These are phyloP conservation scores for Oryzias javanicus DNA, from an alignment of 2,113 vertebrate genomes.

Conservation along the genomic window DNA sequence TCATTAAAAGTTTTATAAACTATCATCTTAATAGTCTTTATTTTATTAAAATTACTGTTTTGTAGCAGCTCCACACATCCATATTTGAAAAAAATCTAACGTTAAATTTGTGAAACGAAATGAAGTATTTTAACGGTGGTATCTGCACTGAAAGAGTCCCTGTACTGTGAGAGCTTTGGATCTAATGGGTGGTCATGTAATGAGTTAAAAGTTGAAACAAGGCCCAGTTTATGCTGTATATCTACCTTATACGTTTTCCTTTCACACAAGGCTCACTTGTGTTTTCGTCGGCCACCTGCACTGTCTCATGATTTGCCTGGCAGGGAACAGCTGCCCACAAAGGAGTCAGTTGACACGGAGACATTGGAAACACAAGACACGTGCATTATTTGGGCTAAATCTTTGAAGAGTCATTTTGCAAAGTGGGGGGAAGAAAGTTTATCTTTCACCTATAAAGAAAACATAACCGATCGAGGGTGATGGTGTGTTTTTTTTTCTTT, in stretches of 20 bases:
- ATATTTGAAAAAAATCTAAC: too few relatives aligned
- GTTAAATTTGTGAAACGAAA: too few relatives aligned
- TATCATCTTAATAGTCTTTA: too few relatives aligned
- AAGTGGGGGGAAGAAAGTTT: slow-evolving; percentile 14
- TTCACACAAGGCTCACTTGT: slow-evolving; percentile 56
- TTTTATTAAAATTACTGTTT: too few relatives aligned
- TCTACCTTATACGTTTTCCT: slow-evolving; percentile 56
- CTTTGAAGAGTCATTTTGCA: slow-evolving; percentile 26
- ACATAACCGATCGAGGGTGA: not conserved
- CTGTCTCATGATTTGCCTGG: slow-evolving; percentile 63
- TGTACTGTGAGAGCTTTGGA: slow-evolving; percentile 1
- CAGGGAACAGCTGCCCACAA: slow-evolving; percentile 51
- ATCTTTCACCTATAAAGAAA: slow-evolving; percentile 25
- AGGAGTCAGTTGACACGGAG: slow-evolving; percentile 67
- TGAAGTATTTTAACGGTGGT: too few relatives aligned
- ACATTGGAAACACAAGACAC: slow-evolving; percentile 58
- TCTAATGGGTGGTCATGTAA: slow-evolving; percentile 13
- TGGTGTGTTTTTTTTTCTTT: slow-evolving; percentile 4
- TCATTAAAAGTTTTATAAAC: too few relatives aligned
- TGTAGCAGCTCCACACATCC: too few relatives aligned
- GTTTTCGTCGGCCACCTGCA: slow-evolving; percentile 62
- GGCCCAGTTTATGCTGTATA: slow-evolving; percentile 1
- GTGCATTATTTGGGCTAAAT: slow-evolving; percentile 49
- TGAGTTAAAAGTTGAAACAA: slow-evolving; percentile 7
- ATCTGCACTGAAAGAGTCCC: not conserved